A percentile compares a stretch with the other conserved stretches of the same genome.
Conservation (phyloP, 2,797 vertebrate genomes). For the Gymnoscopelus microlampas region DNA sequence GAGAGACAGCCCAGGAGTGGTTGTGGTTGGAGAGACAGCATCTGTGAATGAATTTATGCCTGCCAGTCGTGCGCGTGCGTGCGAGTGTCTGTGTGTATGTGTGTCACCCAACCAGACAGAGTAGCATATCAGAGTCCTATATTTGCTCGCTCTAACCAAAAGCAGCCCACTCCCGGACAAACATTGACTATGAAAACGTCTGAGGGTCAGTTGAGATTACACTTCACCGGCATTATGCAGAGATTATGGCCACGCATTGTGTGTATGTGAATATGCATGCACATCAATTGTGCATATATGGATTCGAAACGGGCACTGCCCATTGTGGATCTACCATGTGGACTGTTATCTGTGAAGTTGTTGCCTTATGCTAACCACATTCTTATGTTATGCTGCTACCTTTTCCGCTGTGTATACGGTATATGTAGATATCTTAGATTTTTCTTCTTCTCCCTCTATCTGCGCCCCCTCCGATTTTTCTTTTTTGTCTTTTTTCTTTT, state of each 20-base stretch:
- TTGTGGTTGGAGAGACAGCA: slow-evolving; percentile 72
- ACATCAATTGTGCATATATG: no score
- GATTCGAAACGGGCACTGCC: no score
- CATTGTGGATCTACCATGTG: no score
- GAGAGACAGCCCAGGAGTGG: slow-evolving; percentile 72
- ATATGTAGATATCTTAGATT: no score
- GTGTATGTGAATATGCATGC: no score
- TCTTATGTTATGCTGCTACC: no score
- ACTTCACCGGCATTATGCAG: slow-evolving; percentile 70
- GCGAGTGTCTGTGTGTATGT: slow-evolving; percentile 26
- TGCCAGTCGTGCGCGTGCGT: slow-evolving; percentile 51
- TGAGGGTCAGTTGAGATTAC: slow-evolving; percentile 62
- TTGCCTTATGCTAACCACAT: no score
- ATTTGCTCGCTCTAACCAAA: slow-evolving; percentile 49
- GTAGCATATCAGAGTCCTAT: slow-evolving; percentile 48
- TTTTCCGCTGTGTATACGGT: no score
- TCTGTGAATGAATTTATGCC: slow-evolving; percentile 74
- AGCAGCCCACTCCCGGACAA: slow-evolving; percentile 32
- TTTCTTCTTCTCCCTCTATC: no score
- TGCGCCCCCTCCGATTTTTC: no score
- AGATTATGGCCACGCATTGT: slow-evolving; percentile 60
- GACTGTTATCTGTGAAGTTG: no score
- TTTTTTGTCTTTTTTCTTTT: no score
- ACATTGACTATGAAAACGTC: slow-evolving; percentile 46
- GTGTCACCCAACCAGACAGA: slow-evolving; percentile 43